Evolutionary conservation across 2,888 invertebrate species (phyloP).

Genomic region (Lathronympha strigana): DNA sequence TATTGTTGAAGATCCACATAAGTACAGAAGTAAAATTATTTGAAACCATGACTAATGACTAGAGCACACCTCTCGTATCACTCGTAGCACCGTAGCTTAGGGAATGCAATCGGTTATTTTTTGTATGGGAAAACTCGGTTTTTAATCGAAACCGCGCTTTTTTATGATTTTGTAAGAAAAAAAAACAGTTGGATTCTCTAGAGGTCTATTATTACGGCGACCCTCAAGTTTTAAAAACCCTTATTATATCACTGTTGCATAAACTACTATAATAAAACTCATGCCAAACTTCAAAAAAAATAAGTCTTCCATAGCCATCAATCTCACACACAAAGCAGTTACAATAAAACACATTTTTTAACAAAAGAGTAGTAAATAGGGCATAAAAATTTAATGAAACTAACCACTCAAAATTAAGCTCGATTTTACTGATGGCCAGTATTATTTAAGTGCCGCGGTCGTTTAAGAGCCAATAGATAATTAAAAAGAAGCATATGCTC

Average conservation of each 20-base stretch:
- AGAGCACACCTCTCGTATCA: no score
- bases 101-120: no score
- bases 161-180: no score
- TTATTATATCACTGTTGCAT: no score
- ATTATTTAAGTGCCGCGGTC: slow-evolving; percentile 6
- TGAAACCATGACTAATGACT: no score
- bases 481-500: background rate
- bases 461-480: slow-evolving; percentile 17
- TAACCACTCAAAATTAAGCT: slow-evolving; percentile 13
- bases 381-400: background rate
- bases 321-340: background rate
- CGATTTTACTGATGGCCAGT: slow-evolving; percentile 41
- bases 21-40: background rate
- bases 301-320: background rate
- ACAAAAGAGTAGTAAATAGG: background rate
- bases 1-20: background rate
- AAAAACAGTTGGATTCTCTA: no score
- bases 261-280: no score
- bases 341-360: background rate
- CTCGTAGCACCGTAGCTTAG: no score
- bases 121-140: no score
- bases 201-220: no score
- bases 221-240: no score
- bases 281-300: background rate
- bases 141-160: no score